Base-by-base conservation (phyloP, 2,888 invertebrate species). In the Leucoptera coffeella region DNA sequence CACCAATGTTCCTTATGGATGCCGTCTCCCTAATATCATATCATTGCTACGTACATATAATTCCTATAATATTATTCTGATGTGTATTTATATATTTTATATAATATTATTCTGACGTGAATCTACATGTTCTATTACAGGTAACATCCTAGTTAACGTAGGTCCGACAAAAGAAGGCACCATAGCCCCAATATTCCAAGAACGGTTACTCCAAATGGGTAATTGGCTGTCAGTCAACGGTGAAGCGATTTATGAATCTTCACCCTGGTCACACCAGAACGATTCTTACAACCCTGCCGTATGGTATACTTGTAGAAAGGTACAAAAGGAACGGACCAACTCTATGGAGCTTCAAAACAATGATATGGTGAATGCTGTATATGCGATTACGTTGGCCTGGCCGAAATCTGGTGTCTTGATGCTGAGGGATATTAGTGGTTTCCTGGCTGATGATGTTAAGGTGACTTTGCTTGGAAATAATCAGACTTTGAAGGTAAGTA, bases 121-220 rank as follows among this genome's bases (percentile, higher is more conserved):
- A n/a, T n/a, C n/a, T n/a, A n/a, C n/a, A n/a, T n/a, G n/a, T n/a
- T 17, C 20, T 6, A 14, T 50, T 59, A 25, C 40, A 78, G 85
- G 85, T 1, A 90, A 90, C 46, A 65, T 82, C 11, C 51, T 89
- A 10, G 77, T 90, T 43, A 94, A 94, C 45, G 76, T 93, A 4
- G 93, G 94, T 0, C 93, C 94, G 10, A 89, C 91, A 0, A 86
- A 84, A 45, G 88, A 90, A 39, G 94, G 94, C 4, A 81, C 80
- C 4, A 92, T 95, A 35, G 53, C 75, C 3, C 86, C 89, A 0
- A 84, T 94, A 44, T 92, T 84, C 56, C 84, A 92, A 62, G 91
- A 94, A 45, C 75, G 93, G 23, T 62, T 94, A 1, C 53, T 77
- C 8, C 74, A 80, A 36, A 73, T 94, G 38, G 94, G 94, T 2